Conservation (phyloP, 2,113 vertebrate species). For the Chamaetylas fuelleborni region DNA sequence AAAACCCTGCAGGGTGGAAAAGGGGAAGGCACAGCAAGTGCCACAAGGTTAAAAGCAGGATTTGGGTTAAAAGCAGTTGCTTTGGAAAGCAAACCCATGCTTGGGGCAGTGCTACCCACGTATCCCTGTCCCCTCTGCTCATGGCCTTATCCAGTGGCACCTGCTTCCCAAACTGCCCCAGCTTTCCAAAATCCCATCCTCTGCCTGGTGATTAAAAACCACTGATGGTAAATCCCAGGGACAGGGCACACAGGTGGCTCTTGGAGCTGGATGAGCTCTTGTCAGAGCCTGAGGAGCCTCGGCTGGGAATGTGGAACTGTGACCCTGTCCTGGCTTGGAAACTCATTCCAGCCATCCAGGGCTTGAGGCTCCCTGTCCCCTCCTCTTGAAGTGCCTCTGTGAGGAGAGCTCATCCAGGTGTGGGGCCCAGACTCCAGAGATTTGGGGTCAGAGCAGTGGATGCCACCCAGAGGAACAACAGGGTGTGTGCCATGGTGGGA, state of each 20-base stretch:
- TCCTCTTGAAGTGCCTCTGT: rapidly evolving
- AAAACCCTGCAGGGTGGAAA: background rate
- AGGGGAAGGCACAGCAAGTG: background rate
- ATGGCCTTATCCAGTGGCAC: rapidly evolving
- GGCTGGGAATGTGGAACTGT: rapidly evolving
- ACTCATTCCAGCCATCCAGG: background rate
- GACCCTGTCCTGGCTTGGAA: background rate
- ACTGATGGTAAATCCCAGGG: background rate
- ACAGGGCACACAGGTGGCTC: rapidly evolving
- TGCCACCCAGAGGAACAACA: background rate
- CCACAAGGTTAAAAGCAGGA: background rate
- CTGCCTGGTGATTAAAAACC: rapidly evolving
- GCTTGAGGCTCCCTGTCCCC: background rate
- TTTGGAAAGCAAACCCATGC: background rate
- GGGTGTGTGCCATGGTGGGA: background rate
- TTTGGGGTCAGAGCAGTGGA: background rate
- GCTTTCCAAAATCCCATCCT: background rate
- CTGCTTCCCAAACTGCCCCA: background rate
- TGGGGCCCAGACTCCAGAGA: background rate
- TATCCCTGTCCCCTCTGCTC: rapidly evolving
- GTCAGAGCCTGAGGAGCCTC: background rate
- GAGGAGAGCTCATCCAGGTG: background rate
- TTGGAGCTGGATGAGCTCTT: rapidly evolving
- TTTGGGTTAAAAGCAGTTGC: background rate
- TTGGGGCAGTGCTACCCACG: background rate